Conservation (phyloP, 2,888 invertebrate genomes). For the Beris morrisii region DNA sequence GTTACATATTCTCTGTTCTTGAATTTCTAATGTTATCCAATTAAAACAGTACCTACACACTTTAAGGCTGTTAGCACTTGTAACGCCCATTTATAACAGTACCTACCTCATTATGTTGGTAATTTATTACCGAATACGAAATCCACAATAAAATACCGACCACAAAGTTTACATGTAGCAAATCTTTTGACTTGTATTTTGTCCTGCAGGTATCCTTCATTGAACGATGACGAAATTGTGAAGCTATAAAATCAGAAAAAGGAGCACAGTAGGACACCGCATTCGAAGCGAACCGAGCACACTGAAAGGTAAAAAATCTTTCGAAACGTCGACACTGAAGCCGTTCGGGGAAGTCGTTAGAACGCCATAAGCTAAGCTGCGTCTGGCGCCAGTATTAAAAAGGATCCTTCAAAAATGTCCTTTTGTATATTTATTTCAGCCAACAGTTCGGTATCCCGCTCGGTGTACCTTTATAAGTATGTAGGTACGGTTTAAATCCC, state of each 20-base stretch:
- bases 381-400: conserved; percentile 57
- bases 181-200: background rate
- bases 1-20: too few species aligned
- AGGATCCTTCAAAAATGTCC: conserved; percentile 35
- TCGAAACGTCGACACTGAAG: conserved; percentile 19
- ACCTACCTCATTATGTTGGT: conserved; percentile 12
- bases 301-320: conserved; percentile 27
- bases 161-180: conserved; percentile 25
- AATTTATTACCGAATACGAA: conserved; percentile 15
- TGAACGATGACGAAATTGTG: conserved; percentile 27
- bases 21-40: too few species aligned
- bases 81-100: too few species aligned
- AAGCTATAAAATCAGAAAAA: conserved; percentile 27
- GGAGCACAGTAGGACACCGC: conserved; percentile 24
- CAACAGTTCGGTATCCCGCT: conserved; percentile 11
- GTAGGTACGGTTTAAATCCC: background rate
- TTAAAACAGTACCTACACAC: too few species aligned
- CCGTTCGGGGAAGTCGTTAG: conserved; percentile 31
- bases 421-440: conserved; percentile 25
- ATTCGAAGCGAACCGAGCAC: conserved; percentile 17
- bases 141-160: conserved; percentile 14
- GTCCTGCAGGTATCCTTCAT: conserved; percentile 7
- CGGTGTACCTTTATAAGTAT: conserved; percentile 6
- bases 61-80: too few species aligned
- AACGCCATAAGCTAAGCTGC: conserved; percentile 45